A percentile compares a stretch with the other conserved stretches of the same genome.
Conservation (phyloP, 2,797 vertebrate genomes). For the Hemibagrus guttatus region DNA sequence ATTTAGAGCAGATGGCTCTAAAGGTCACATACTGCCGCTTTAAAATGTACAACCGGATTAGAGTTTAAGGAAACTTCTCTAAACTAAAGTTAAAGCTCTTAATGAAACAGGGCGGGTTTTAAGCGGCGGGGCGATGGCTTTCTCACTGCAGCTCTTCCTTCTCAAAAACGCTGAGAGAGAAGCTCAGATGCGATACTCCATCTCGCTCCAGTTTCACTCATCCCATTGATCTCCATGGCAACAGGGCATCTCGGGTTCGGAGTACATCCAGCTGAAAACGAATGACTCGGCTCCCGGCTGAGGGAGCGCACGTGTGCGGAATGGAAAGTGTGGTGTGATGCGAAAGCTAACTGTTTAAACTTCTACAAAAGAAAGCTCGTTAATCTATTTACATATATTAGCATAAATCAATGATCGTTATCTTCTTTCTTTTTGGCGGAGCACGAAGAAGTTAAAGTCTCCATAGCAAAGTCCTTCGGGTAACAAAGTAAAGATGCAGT, state of each 20-base stretch:
- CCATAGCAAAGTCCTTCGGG: neutral
- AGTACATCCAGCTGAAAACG: slow-evolving; percentile 1
- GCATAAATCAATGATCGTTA: neutral
- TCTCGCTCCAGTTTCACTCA: neutral
- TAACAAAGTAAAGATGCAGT: neutral
- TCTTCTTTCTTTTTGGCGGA: too few relatives aligned
- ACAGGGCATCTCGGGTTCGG: slow-evolving; percentile 18
- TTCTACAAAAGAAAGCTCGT: neutral
- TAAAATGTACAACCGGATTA: neutral
- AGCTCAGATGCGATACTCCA: neutral
- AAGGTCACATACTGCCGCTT: neutral
- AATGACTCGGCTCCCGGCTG: neutral
- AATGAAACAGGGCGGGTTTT: neutral
- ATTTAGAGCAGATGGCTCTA: neutral
- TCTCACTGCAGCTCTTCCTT: neutral
- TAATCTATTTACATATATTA: neutral
- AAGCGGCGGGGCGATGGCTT: neutral
- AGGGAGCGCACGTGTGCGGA: neutral
- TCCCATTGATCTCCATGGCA: slow-evolving; percentile 13
- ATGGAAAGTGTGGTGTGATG: neutral
- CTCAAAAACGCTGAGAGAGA: neutral
- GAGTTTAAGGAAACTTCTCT: neutral
- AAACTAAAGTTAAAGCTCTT: neutral
- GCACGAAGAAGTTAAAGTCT: neutral
- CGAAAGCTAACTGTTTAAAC: neutral